Evolutionary conservation across 1,140 invertebrate species (phyloP).

Genomic region (Drosophila subpulchrella): DNA sequence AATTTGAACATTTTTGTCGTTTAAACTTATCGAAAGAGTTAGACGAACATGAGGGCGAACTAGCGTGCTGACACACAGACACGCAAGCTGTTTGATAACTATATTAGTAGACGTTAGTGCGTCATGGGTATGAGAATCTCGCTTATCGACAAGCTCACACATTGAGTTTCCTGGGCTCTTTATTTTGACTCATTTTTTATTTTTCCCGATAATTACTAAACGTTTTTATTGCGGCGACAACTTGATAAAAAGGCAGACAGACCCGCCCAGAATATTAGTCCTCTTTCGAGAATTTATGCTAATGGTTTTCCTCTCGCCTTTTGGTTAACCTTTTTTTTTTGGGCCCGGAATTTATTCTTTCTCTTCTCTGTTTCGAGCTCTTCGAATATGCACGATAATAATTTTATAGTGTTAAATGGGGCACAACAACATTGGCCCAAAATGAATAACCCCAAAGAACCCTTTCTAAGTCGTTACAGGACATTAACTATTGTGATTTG

Average conservation of each 20-base stretch:
- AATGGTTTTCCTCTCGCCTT: constrained; percentile 37
- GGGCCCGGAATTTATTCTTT: constrained; percentile 34
- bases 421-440: constrained; percentile 35
- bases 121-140: constrained; percentile 13
- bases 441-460: constrained; percentile 36
- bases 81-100: constrained; percentile 64
- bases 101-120: constrained; percentile 50
- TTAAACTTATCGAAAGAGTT: constrained; percentile 77
- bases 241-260: constrained; percentile 58
- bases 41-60: constrained; percentile 62
- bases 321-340: constrained; percentile 15
- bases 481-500: constrained; percentile 73
- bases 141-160: constrained; percentile 62
- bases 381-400: constrained; percentile 73
- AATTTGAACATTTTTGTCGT: constrained; percentile 62
- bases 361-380: constrained; percentile 32
- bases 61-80: constrained; percentile 56
- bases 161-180: constrained; percentile 37
- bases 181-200: constrained; percentile 46
- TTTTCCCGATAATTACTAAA: constrained; percentile 71
- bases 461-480: constrained; percentile 69
- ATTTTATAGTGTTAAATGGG: constrained; percentile 80
- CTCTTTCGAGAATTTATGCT: constrained; percentile 59
- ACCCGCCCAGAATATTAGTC: constrained; percentile 1
- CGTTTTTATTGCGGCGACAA: constrained; percentile 74